phyloP scores from a whole-genome alignment of 1,140 invertebrate species.

The Zaprionus taronus region DNA sequence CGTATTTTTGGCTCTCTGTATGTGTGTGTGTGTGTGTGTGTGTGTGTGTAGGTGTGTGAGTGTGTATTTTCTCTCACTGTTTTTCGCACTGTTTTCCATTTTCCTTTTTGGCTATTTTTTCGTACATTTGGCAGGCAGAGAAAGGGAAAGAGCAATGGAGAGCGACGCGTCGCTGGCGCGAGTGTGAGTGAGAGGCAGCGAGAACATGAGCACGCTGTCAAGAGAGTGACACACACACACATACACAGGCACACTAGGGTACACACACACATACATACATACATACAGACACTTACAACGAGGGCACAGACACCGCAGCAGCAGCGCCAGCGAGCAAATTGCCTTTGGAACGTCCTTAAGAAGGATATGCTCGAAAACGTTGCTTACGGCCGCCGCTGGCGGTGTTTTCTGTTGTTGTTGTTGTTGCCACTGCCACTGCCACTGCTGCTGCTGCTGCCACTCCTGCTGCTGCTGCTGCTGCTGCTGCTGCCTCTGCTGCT shows the following conservation, averaged over 20 bases:
- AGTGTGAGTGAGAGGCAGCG: constrained; percentile 14
- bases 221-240: constrained; percentile 44
- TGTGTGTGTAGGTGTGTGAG: not conserved
- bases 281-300: constrained; percentile 28
- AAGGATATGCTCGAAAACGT: constrained; percentile 80
- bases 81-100: constrained; percentile 12
- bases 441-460: not conserved
- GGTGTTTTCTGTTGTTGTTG: constrained; percentile 15
- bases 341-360: constrained; percentile 84
- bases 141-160: not conserved
- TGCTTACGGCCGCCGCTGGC: constrained; percentile 58
- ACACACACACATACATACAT: constrained; percentile 20
- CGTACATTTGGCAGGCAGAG: constrained; percentile 15
- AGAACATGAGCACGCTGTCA: not conserved
- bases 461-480: constrained; percentile 30
- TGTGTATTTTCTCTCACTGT: constrained; percentile 1
- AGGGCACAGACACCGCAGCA: constrained; percentile 8
- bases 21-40: not conserved
- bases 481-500: constrained; percentile 28
- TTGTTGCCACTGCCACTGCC: constrained; percentile 23
- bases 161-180: not conserved
- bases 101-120: constrained; percentile 25
- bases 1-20: constrained; percentile 15
- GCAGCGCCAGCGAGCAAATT: constrained; percentile 59
- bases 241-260: constrained; percentile 3